Evolutionary conservation across 2,888 invertebrate species (phyloP).

Genomic region (Mechanitis mazaeus): DNA sequence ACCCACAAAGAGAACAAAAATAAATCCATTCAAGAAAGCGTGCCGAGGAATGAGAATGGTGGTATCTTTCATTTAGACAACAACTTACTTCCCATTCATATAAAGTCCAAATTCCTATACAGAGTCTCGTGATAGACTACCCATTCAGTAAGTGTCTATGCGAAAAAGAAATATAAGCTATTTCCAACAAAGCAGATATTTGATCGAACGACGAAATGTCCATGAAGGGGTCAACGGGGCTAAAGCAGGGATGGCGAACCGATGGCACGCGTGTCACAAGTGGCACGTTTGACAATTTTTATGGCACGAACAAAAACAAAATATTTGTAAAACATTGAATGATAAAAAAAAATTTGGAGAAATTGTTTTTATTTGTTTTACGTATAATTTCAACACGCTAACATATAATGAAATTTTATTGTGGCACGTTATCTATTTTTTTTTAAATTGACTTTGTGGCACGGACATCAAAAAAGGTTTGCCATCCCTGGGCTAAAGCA

Average conservation of each 20-base stretch:
- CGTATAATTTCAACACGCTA: too few species aligned
- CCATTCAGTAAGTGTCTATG: conserved; percentile 19
- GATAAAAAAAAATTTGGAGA: too few species aligned
- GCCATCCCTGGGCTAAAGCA: conserved; percentile 34
- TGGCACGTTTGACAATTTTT: too few species aligned
- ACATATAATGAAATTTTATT: too few species aligned
- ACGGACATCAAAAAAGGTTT: too few species aligned
- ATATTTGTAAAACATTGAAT: too few species aligned
- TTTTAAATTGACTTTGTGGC: too few species aligned
- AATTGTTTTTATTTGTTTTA: too few species aligned
- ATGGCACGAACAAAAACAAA: too few species aligned
- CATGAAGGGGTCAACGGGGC: conserved; percentile 42
- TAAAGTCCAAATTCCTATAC: conserved; percentile 13
- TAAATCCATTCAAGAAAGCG: conserved; percentile 66
- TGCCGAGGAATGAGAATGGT: conserved; percentile 50
- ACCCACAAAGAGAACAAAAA: conserved; percentile 62
- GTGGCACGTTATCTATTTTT: too few species aligned
- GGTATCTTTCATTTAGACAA: conserved; percentile 10
- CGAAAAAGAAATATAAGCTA: conserved; percentile 16
- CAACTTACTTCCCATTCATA: conserved; percentile 6
- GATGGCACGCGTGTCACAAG: too few species aligned
- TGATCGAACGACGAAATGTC: conserved; percentile 17
- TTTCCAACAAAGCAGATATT: conserved; percentile 22
- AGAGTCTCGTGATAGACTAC: conserved; percentile 15
- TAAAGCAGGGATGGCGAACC: conserved; percentile 34